Conservation (phyloP, 2,888 invertebrate genomes). For the Carpatolechia fugitivella region DNA sequence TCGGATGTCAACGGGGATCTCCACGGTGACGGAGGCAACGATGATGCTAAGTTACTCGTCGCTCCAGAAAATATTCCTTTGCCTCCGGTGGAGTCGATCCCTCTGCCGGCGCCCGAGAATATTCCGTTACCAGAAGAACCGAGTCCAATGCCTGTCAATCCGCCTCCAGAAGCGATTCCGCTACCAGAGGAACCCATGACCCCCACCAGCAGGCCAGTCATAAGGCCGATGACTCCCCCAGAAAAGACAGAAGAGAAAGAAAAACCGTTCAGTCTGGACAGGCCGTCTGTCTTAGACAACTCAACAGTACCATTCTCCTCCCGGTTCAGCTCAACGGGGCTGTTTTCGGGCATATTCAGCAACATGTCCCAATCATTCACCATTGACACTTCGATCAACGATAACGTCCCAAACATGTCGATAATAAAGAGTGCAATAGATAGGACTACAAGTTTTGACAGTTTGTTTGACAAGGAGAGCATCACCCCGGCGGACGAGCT, state of each 20-base stretch:
- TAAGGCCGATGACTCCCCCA: constrained; percentile 33
- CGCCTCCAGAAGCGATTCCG: constrained; percentile 61
- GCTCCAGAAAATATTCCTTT: constrained; percentile 65
- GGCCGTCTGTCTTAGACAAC: constrained; percentile 51
- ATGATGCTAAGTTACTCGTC: constrained; percentile 50
- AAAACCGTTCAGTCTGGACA: constrained; percentile 35
- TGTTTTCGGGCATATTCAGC: constrained; percentile 70
- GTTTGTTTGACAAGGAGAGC: constrained; percentile 64
- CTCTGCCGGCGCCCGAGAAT: constrained; percentile 60
- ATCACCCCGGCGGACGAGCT: constrained; percentile 64
- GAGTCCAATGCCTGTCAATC: constrained; percentile 49
- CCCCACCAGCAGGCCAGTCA: constrained; percentile 27
- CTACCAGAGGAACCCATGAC: constrained; percentile 62
- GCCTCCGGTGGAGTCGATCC: constrained; percentile 70
- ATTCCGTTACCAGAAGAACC: constrained; percentile 65
- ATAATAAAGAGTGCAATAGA: constrained; percentile 76
- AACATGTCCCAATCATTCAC: constrained; percentile 60
- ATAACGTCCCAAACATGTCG: constrained; percentile 68
- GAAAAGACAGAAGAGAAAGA: constrained; percentile 36
- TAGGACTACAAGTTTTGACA: constrained; percentile 71
- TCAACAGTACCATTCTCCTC: constrained; percentile 55
- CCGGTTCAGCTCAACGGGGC: constrained; percentile 62
- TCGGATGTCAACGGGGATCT: constrained; percentile 61
- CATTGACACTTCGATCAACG: constrained; percentile 52
- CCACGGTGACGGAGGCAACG: constrained; percentile 53